These are phyloP conservation scores for Halcyon smyrnensis DNA, from an alignment of 2,797 vertebrate species.

Conservation along the genomic window DNA sequence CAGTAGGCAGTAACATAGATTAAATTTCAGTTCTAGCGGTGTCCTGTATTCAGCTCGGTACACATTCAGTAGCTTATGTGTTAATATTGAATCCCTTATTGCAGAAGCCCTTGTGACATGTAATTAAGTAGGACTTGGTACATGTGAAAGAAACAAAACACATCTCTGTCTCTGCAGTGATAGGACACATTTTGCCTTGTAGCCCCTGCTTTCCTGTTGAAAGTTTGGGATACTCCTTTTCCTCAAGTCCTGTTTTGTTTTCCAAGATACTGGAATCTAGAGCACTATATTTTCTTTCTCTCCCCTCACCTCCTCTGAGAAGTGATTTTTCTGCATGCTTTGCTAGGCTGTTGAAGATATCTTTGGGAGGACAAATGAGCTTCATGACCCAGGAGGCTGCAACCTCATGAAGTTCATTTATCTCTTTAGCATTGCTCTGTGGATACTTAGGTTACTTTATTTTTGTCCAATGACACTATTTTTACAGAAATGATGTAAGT, in stretches of 20 bases:
- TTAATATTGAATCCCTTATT: background rate
- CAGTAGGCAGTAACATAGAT: background rate
- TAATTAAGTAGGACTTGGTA: background rate
- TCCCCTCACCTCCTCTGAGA: background rate
- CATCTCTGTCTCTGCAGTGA: background rate
- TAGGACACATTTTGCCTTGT: background rate
- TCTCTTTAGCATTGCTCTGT: background rate
- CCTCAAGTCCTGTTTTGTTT: background rate
- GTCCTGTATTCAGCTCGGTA: accelerated
- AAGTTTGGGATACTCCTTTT: background rate
- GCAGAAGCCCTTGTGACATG: background rate
- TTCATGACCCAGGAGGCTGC: background rate
- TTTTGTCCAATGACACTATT: background rate
- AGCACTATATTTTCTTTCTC: background rate
- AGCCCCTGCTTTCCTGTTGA: background rate
- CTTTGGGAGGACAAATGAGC: background rate
- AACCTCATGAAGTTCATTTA: background rate
- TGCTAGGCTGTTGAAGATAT: background rate
- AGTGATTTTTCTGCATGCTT: background rate
- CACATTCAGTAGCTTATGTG: background rate
- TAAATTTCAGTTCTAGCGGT: background rate
- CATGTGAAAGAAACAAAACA: background rate
- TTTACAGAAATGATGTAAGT: background rate
- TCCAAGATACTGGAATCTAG: background rate
- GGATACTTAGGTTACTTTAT: background rate